phyloP scores from a whole-genome alignment of 2,797 vertebrate species.

The Chelidonichthys spinosus region DNA sequence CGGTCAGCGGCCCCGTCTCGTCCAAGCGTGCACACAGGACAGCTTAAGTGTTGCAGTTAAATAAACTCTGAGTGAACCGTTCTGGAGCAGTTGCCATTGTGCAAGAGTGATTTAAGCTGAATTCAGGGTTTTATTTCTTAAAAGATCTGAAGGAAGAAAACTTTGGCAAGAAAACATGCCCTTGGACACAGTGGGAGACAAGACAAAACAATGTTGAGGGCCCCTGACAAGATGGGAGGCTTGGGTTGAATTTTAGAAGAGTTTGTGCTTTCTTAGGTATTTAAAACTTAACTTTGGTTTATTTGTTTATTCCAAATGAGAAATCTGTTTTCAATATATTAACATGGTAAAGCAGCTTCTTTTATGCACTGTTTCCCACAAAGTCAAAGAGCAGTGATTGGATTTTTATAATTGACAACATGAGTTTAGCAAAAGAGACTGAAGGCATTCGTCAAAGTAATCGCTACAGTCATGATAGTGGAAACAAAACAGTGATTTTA shows the following conservation, averaged over 20 bases:
- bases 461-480: not conserved
- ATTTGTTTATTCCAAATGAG: not conserved
- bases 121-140: not conserved
- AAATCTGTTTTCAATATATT: not conserved
- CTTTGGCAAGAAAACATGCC: not conserved
- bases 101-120: not conserved
- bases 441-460: not conserved
- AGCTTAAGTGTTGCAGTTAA: conserved; percentile 9
- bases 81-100: not conserved
- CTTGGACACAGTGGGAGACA: not conserved
- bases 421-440: not conserved
- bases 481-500: not conserved
- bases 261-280: not conserved
- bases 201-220: not conserved
- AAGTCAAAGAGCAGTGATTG: not conserved
- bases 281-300: conserved; percentile 10
- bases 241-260: not conserved
- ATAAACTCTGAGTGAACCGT: not conserved
- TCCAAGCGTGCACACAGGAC: not conserved
- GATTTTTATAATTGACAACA: not conserved
- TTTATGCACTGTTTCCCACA: not conserved
- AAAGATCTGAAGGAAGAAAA: not conserved
- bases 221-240: too few relatives aligned
- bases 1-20: conserved; percentile 8
- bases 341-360: not conserved